Base-by-base conservation (phyloP, 2,888 invertebrate species). In the Nycteola revayana region DNA sequence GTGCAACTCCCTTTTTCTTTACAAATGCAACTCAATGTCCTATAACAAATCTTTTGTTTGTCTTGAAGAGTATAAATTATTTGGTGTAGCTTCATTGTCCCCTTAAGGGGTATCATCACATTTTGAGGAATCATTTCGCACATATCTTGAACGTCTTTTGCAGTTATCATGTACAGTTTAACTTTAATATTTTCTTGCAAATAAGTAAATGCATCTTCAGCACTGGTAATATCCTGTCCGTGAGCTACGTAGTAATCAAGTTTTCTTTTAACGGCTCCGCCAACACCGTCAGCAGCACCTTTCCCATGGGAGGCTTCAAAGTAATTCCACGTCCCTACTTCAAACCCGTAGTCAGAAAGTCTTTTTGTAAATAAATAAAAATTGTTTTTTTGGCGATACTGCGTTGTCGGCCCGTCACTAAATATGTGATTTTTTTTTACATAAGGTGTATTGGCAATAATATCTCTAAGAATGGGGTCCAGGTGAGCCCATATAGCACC, bases 21-120 rank as follows among this genome's bases (percentile, higher is more conserved):
- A 28, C 28, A 28, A 10, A 28, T 28, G 28, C 28, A 28, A 28
- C 28, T 21, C 10, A 28, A 28, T 21, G 28, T 28, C n/a, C n/a
- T n/a, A 10, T 28, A 28, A 28, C 10, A 28, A 28, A 28, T 28
- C n/a, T 28, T 28, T 28, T 20, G n/a, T 28, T 28, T 28, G 28
- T 20, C 28, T 20, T 28, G 10, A 28, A 28, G 28, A 21, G 28
- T 28, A 4, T 28, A 28, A 28, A 28, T 21, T n/a, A 28, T 21
- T 21, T 28, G 20, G 21, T 28, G 21, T 28, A 28, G 0, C 28
- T 28, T 28, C 28, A 28, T 28, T 28, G 28, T 28, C 28, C 28
- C 28, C 21, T 28, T 28, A 28, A 28, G 1, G 4, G 20, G 28
- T 28, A 28, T 21, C 28, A 28, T n/a, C n/a, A n/a, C 21, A 21